Conservation (phyloP, 2,113 vertebrate species). For the Centropus bengalensis region DNA sequence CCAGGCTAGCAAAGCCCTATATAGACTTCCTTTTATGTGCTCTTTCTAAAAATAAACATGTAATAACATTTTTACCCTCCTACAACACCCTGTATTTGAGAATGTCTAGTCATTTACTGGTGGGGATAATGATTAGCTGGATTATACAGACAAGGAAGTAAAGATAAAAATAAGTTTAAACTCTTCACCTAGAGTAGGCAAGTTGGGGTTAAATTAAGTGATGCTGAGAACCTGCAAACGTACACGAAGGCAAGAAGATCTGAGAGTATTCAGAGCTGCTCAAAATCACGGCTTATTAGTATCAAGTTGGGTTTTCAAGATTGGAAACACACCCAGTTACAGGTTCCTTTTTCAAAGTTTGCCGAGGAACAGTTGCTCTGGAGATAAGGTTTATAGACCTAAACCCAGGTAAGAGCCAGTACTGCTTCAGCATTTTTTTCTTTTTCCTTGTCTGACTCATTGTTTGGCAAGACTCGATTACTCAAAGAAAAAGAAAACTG, state of each 20-base stretch:
- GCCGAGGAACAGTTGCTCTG: neutral
- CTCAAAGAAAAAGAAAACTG: conserved; percentile 20
- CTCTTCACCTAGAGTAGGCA: neutral
- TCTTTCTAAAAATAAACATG: neutral
- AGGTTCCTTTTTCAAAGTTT: neutral
- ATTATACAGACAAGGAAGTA: neutral
- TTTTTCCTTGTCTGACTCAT: conserved; percentile 64
- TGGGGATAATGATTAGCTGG: neutral
- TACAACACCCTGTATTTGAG: neutral
- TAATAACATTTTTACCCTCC: neutral
- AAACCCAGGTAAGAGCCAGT: neutral
- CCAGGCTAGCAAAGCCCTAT: neutral
- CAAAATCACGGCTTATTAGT: neutral
- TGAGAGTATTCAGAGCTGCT: neutral
- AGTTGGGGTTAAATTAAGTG: neutral
- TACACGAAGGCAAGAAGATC: neutral
- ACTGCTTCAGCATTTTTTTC: conserved; percentile 33
- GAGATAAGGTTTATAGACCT: conserved; percentile 36
- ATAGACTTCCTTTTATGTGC: neutral
- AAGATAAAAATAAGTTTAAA: neutral
- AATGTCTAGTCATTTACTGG: neutral
- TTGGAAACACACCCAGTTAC: conserved; percentile 10
- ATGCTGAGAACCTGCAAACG: neutral
- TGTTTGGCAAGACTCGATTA: conserved; percentile 15
- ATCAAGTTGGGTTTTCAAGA: neutral